Base-by-base conservation (phyloP, 2,113 vertebrate species). In the Pituophis catenifer region DNA sequence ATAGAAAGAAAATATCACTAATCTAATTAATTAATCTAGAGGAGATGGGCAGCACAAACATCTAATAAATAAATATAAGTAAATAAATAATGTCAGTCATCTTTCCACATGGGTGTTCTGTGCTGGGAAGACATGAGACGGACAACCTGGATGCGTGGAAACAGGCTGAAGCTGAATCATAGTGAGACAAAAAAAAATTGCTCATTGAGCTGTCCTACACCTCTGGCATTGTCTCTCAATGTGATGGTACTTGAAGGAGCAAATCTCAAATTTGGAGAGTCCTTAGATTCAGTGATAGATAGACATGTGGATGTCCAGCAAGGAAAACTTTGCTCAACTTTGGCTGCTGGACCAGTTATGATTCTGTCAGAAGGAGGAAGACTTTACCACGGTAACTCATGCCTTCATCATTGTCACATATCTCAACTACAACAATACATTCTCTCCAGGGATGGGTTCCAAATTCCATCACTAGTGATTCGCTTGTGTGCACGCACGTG, bases 11-110 rank as follows among this genome's bases (percentile, higher is more conserved):
- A 13, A 0, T 44, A 88, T 88, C 62, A 87, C 52, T 70, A 26
- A 91, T 23, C 50, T 29, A 9, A 55, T 92, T 95, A 95, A 81
- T 86, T 70, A n/a, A 70, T 15, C 4, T 70, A 70, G 29, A 70
- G 1, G 11, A n/a, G 62, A n/a, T 70, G 29, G 12, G 62, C 0
- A 29, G 62, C 62, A 70, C 29, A 15, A 12, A 13, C 29, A 70
- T 70, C 11, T 70, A 70, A n/a, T 70, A 70, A 70, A 70, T 70
- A 70, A n/a, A 70, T 70, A n/a, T 70, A 70, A 15, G 29, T 70
- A 70, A n/a, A n/a, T 26, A 9, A 54, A 70, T 95, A 95, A 75
- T 75, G 0, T 0, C 26, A 4, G 0, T 38, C 50, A 90, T 90
- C 6, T 70, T 57, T 75, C 59, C 94, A 26, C 9, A 58, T n/a